Base-by-base conservation (phyloP, 2,888 invertebrate genomes). In the Marasmarcha lunaedactyla region DNA sequence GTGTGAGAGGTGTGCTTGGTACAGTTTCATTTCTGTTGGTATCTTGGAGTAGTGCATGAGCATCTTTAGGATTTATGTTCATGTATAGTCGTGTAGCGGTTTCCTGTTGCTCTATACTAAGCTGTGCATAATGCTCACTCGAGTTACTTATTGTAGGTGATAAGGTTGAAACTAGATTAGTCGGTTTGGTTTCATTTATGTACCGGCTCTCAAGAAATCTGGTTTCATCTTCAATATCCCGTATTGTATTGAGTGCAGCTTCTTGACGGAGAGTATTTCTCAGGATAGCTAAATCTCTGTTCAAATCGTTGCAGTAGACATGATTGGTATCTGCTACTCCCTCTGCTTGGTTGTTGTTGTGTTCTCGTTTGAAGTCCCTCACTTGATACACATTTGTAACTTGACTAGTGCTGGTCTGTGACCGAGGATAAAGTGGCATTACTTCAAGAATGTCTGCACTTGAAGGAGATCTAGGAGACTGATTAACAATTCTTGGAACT, bases 331-430 rank as follows among this genome's bases (percentile, higher is more conserved):
- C 71, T 25, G 58, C 48, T 33, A 46, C 52, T 39, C 45, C 37
- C 42, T 78, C 72, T 42, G 63, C 52, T 48, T 71, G 76, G 48
- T 84, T 84, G 45, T 85, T 85, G 42, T 84, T 84, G 44, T 79
- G 74, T 52, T 85, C 85, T 50, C 74, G 69, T 48, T 85, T 87
- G 53, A 87, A 86, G 42, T 86, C 87, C 42, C 77, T 62, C 10
- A 83, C 47, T 50, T 87, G 86, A 55, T 87, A 88, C 1, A 87
- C 66, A 65, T 87, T 87, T 33, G 85, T 74, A 12, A 76, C 77
- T 49, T 81, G 81, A 47, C 65, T 73, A 41, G 55, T 55, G 52
- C 63, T 59, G 39, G 64, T 52, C 54, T 74, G 62, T 25, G 76
- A 53, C 34, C 74, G 61, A 33, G 84, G 81, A 49, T 83, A 78